Evolutionary conservation across 1,140 invertebrate genomes (phyloP), one percentile per base, ranked within the genome.

Genomic region (Neomicropteryx cornuta): DNA sequence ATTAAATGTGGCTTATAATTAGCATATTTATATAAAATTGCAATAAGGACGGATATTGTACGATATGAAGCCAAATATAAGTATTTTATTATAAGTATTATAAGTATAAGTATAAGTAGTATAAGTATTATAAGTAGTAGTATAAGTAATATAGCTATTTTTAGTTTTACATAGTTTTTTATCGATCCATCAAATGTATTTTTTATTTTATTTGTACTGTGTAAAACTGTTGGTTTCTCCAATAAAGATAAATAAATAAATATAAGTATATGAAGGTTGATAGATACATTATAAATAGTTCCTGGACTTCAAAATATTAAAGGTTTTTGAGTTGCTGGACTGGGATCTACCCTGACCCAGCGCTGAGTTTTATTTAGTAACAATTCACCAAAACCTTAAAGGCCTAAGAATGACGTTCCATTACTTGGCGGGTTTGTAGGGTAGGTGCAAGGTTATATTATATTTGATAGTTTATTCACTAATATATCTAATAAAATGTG

Each of bases 61-160:
- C 2, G 44, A 28, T 5, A 20, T 31, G 10, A n/a, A n/a, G 16
- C 42, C 35, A 47, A 34, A 31, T 30, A n/a, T 21, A 17, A 27
- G 21, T 47, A 44, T 36, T 40, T 43, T 24, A 37, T 41, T 5
- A 47, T 33, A 39, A 42, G 44, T 29, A 42, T 47, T 18, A 24
- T 13, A 46, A 46, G 32, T 30, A 5, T 37, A 27, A 6, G 10
- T n/a, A 13, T 17, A 32, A 6, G 32, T 38, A 38, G 5, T 38
- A 34, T 16, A n/a, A 35, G 11, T 14, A 29, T 28, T 14, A 39
- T 14, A 42, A 10, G 11, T 33, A 32, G 21, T 37, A 34, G 36
- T 39, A 29, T 5, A 18, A 20, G 14, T 19, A n/a, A n/a, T n/a
- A n/a, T n/a, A n/a, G n/a, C n/a, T n/a, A n/a, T n/a, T n/a, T n/a